Conservation (phyloP, 2,797 vertebrate species). For the Mormyrus proboscirostris region DNA sequence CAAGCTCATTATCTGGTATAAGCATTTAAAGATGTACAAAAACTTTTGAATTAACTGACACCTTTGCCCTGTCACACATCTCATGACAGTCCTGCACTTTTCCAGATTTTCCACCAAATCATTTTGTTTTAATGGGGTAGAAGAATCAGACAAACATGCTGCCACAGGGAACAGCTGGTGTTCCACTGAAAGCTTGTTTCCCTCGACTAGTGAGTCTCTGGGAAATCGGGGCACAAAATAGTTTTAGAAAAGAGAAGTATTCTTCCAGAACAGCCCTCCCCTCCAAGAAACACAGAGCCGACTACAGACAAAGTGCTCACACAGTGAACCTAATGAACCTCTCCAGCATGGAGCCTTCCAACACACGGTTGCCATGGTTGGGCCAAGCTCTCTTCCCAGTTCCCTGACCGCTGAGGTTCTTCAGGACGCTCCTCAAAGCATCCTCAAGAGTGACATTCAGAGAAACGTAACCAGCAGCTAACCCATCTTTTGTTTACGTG, state of each 20-base stretch:
- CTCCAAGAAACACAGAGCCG: background rate
- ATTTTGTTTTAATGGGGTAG: background rate
- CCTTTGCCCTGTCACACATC: background rate
- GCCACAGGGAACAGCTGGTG: background rate
- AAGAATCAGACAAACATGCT: background rate
- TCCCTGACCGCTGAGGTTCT: background rate
- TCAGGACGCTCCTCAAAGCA: background rate
- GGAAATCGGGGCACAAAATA: background rate
- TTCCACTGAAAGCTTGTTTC: background rate
- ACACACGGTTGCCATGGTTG: background rate
- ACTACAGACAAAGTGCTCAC: conserved; percentile 1
- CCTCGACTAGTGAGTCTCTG: background rate
- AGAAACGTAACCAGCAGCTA: background rate
- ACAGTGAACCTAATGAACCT: background rate
- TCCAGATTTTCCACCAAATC: background rate
- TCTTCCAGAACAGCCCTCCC: background rate
- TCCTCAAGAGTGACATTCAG: background rate
- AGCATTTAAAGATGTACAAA: background rate
- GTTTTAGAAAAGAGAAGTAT: conserved; percentile 14
- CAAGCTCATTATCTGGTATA: background rate
- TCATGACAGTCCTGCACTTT: background rate
- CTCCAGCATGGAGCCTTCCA: background rate
- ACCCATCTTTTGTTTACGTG: background rate
- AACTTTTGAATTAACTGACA: background rate
- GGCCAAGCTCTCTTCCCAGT: background rate